Conservation (phyloP, 1,140 invertebrate species). For the Dendrolimus kikuchii region DNA sequence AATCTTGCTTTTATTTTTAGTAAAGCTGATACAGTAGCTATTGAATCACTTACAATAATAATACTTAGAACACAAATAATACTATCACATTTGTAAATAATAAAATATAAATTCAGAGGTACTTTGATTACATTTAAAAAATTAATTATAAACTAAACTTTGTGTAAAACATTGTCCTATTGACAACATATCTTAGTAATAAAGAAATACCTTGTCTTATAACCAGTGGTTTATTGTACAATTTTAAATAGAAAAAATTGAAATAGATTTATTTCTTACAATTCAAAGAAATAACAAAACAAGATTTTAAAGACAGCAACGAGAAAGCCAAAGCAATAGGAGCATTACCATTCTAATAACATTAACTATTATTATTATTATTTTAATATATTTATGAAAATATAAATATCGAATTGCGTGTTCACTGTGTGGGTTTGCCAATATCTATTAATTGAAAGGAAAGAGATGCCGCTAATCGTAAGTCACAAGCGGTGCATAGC, state of each 20-base stretch:
- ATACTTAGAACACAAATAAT: no score
- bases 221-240: no score
- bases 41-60: no score
- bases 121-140: no score
- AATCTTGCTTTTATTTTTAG: neutral
- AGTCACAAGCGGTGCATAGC: constrained; percentile 56
- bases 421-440: constrained; percentile 68
- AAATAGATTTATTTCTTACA: constrained; percentile 23
- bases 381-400: constrained; percentile 29
- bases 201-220: no score
- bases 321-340: constrained; percentile 53
- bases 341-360: constrained; percentile 34
- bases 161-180: no score
- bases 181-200: no score
- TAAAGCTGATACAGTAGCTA: no score
- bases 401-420: constrained; percentile 41
- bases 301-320: constrained; percentile 45
- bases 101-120: no score
- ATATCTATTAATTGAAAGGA: constrained; percentile 43
- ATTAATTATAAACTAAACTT: no score
- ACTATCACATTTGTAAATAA: no score
- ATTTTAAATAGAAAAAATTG: no score
- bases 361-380: constrained; percentile 18
- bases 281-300: constrained; percentile 8
- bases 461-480: constrained; percentile 26